Base-by-base conservation (phyloP, 2,797 vertebrate species). In the Girardinus metallicus region DNA sequence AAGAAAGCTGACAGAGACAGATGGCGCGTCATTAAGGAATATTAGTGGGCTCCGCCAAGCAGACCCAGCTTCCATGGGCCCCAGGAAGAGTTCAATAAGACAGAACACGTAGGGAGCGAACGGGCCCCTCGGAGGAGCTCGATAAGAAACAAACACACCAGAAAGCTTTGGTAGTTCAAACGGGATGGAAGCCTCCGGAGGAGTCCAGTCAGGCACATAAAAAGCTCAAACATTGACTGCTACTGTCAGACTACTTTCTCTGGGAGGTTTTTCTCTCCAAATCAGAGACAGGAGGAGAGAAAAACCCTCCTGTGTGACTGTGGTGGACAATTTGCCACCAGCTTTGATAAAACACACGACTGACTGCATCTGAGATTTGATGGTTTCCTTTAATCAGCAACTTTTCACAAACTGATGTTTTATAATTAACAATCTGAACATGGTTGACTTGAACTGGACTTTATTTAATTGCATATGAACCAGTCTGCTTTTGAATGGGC, bases 21-120 rank as follows among this genome's bases (percentile, higher is more conserved):
- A 96, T 96, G 95, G 91, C 85, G 85, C 94, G 78, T 96, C 95
- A 95, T 96, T 95, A 96, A 93, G 94, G 94, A 96, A 96, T 96
- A 96, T 96, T 95, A 96, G 95, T 93, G 94, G 93, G 93, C 91
- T 93, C 92, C 80, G 88, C 93, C 84, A 86, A 93, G 93, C 94
- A 93, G 91, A 92, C 94, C 87, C 88, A 31, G 86, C 87, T 85
- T 88, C 88, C 86, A 81, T 75, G 12, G 87, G 91, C 92, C 91
- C 80, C 84, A 66, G 94, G 93, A 95, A 94, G 87, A 93, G 93
- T 94, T 96, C 95, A 94, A 94, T 95, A 95, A 91, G 86, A 91
- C 77, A 89, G 85, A 87, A 84, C 77, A 90, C 90, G 84, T 73
- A 83, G 87, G 80, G 83, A 89, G 85, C 78, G 18, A 11, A 87